Percentiles rank a stretch among this genome's conserved stretches.
Conservation (phyloP, 2,113 vertebrate species). For the Holacanthus passer region DNA sequence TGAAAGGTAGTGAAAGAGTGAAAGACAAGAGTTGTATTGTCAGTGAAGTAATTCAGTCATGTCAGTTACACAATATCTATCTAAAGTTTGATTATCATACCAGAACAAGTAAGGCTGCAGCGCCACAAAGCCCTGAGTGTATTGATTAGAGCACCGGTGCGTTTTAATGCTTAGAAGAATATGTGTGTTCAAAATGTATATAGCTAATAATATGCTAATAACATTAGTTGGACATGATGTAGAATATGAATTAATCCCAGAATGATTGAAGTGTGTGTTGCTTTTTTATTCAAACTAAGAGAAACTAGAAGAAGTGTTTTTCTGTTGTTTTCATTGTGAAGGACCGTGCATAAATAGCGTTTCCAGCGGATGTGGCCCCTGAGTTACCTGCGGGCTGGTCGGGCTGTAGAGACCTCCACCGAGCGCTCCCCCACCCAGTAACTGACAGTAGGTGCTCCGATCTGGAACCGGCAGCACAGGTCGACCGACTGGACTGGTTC, state of each 20-base stretch:
- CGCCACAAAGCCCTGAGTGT: neutral
- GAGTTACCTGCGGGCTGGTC: conserved; percentile 77
- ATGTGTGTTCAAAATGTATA: no score
- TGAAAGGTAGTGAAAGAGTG: neutral
- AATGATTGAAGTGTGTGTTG: no score
- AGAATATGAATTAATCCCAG: no score
- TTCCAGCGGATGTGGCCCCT: neutral
- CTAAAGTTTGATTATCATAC: no score
- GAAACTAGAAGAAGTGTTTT: no score
- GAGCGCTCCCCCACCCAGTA: conserved; percentile 74
- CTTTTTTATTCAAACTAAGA: no score
- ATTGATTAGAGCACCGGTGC: neutral
- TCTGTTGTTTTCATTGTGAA: neutral
- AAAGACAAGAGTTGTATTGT: neutral
- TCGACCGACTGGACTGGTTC: conserved; percentile 82
- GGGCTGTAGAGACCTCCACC: conserved; percentile 82
- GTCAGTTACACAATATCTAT: no score
- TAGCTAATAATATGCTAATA: no score
- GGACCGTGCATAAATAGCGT: neutral
- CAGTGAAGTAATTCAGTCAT: neutral
- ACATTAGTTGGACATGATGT: no score
- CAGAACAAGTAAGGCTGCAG: neutral
- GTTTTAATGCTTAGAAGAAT: neutral
- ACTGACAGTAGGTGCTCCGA: conserved; percentile 81
- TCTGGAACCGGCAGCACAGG: conserved; percentile 85